Conservation (phyloP, 2,797 vertebrate genomes). For the Onychomys arenicola region DNA sequence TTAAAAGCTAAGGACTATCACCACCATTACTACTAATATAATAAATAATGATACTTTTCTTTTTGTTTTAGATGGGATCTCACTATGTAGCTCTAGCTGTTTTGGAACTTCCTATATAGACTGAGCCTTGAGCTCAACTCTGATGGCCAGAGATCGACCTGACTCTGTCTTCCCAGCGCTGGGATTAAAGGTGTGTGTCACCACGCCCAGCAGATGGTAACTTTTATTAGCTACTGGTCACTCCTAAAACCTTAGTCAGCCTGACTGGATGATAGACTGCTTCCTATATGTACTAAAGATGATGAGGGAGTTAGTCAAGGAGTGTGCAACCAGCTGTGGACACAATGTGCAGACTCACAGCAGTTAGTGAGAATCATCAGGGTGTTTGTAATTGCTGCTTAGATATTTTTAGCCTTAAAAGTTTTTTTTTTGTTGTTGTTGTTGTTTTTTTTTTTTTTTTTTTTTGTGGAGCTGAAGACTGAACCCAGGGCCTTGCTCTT, state of each 20-base stretch:
- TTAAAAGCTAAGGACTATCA: not conserved
- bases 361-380: not conserved
- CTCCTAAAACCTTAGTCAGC: not conserved
- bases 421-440: too few relatives aligned
- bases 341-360: not conserved
- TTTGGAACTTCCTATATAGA: not conserved
- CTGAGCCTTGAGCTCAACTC: not conserved
- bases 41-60: not conserved
- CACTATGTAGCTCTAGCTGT: not conserved
- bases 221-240: not conserved
- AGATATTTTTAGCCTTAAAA: constrained; percentile 8
- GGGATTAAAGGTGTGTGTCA: not conserved
- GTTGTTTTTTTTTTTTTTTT: too few relatives aligned
- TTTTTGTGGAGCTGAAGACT: too few relatives aligned
- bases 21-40: not conserved
- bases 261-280: not conserved
- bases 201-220: not conserved
- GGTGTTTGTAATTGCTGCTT: not conserved
- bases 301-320: not conserved
- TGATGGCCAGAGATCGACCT: not conserved
- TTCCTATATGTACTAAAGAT: not conserved
- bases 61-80: not conserved
- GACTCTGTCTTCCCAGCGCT: not conserved
- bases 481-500: too few relatives aligned
- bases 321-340: too few relatives aligned